phyloP scores from a whole-genome alignment of 2,797 vertebrate genomes.

The Lutjanus campechanus region DNA sequence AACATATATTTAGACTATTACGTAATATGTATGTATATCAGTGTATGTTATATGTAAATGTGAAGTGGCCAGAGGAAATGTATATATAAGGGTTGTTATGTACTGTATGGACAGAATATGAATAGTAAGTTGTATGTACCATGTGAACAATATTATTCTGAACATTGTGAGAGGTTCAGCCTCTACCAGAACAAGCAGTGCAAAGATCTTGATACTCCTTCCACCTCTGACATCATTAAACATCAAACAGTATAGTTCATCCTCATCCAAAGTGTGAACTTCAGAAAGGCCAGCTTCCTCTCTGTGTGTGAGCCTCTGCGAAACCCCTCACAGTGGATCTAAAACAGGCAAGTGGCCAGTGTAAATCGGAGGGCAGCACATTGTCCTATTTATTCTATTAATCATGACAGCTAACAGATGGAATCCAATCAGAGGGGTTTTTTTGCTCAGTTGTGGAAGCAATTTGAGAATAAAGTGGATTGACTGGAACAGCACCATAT shows the following conservation, averaged over 20 bases:
- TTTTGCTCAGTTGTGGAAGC: slow-evolving; percentile 33
- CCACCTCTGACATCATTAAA: slow-evolving; percentile 1
- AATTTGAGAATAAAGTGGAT: slow-evolving; percentile 64
- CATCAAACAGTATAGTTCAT: slow-evolving; percentile 8
- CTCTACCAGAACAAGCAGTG: too few species aligned
- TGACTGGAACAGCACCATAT: slow-evolving; percentile 59
- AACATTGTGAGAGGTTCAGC: too few species aligned
- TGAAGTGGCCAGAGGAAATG: too few species aligned
- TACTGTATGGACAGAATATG: too few species aligned
- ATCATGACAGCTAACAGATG: slow-evolving; percentile 64
- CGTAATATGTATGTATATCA: too few species aligned
- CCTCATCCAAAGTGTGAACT: slow-evolving; percentile 30
- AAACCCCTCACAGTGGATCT: slow-evolving; percentile 37
- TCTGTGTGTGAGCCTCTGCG: slow-evolving; percentile 26
- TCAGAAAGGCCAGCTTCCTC: slow-evolving; percentile 21
- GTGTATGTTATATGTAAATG: too few species aligned
- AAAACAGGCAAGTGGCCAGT: slow-evolving; percentile 44
- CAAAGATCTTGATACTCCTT: neutral
- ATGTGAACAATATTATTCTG: too few species aligned
- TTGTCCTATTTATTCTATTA: slow-evolving; percentile 68
- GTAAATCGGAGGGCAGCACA: slow-evolving; percentile 48
- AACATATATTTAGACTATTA: too few species aligned
- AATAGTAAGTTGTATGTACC: too few species aligned
- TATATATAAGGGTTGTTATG: too few species aligned
- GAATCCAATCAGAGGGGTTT: slow-evolving; percentile 29